Conservation (phyloP, 1,140 invertebrate species). For the Metaphire vulgaris region DNA sequence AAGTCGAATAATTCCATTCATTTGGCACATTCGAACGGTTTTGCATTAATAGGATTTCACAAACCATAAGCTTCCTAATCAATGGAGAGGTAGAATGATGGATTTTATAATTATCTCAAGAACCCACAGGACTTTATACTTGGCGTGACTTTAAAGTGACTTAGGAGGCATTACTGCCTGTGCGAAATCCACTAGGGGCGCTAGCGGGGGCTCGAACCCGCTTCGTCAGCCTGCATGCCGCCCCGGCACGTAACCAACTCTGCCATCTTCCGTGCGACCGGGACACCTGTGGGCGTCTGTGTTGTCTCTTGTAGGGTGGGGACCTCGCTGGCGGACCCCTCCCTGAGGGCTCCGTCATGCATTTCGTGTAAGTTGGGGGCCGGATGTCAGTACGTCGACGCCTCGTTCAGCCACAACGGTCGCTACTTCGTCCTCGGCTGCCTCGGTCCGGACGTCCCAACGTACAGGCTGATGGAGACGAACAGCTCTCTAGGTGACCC, state of each 20-base stretch:
- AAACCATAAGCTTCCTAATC: too few species aligned
- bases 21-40: too few species aligned
- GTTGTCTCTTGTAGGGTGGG: not conserved
- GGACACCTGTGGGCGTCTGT: not conserved
- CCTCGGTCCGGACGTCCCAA: constrained; percentile 74
- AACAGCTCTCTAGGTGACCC: constrained; percentile 16
- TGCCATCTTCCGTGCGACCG: not conserved
- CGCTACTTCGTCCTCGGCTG: constrained; percentile 73
- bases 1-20: not conserved
- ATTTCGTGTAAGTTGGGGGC: constrained; percentile 41
- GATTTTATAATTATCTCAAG: too few species aligned
- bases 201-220: too few species aligned
- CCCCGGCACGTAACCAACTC: too few species aligned
- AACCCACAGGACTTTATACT: too few species aligned
- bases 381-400: constrained; percentile 61
- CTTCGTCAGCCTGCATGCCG: too few species aligned
- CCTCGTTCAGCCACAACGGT: constrained; percentile 65
- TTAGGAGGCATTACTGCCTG: too few species aligned
- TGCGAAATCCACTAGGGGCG: too few species aligned
- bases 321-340: not conserved
- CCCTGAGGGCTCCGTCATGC: constrained; percentile 30
- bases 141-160: too few species aligned
- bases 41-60: too few species aligned
- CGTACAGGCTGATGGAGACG: constrained; percentile 57
- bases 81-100: too few species aligned